These are phyloP conservation scores for Clusia tigrina DNA, from an alignment of 2,888 invertebrate species.

Conservation along the genomic window DNA sequence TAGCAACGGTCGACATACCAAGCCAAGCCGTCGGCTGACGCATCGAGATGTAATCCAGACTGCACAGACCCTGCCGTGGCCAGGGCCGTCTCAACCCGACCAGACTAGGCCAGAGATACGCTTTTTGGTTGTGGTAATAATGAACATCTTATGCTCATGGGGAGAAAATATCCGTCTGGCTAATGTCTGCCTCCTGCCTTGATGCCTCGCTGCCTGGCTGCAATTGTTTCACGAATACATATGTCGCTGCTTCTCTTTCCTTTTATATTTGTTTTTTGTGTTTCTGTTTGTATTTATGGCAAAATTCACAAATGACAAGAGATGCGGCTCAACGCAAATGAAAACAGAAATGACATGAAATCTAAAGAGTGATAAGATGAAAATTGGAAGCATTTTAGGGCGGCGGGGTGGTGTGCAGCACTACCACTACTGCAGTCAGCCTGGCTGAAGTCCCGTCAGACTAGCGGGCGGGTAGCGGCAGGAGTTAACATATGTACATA, in stretches of 20 bases:
- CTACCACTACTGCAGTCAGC: no score
- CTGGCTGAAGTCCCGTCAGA: no score
- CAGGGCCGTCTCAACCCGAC: no score
- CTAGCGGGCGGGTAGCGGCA: no score
- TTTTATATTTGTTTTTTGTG: background rate
- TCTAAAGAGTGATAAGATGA: background rate
- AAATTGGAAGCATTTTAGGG: no score
- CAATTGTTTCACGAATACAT: conserved; percentile 12
- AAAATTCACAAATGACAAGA: conserved; percentile 7
- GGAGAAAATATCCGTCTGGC: conserved; percentile 5
- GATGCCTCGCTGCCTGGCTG: no score
- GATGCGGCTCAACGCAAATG: background rate
- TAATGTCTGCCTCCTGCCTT: conserved; percentile 12
- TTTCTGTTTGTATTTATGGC: no score
- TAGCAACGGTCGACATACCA: conserved; percentile 16
- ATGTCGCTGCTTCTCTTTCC: background rate
- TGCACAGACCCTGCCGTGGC: background rate
- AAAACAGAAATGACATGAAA: no score
- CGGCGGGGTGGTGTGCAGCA: no score
- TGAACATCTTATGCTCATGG: background rate
- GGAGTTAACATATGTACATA: no score
- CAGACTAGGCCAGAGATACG: background rate
- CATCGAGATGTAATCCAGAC: no score
- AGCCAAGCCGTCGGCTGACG: conserved; percentile 22
- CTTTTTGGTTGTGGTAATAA: conserved; percentile 3